Evolutionary conservation across 2,113 vertebrate species (phyloP).

Genomic region (Rousettus leschenaultii): DNA sequence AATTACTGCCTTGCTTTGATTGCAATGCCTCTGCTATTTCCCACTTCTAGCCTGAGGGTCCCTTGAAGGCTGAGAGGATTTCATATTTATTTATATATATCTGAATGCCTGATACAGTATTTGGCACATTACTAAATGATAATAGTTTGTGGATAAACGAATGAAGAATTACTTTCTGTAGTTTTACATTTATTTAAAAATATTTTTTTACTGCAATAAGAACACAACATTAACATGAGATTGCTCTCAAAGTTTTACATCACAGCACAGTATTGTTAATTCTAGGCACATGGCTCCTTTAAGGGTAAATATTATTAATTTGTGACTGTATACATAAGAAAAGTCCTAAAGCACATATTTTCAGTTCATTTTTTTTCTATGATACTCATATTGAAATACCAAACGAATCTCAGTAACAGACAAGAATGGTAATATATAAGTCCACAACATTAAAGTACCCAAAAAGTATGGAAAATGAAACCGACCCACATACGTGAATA

Average conservation of each 20-base stretch:
- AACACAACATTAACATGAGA: not conserved
- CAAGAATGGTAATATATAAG: not conserved
- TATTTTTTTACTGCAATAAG: not conserved
- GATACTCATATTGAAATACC: not conserved
- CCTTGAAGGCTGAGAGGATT: not conserved
- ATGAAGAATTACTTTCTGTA: not conserved
- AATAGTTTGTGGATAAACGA: not conserved
- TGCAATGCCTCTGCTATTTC: not conserved
- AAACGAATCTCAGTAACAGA: not conserved
- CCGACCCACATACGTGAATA: not conserved
- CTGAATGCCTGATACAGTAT: not conserved
- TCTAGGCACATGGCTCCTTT: not conserved
- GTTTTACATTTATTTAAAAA: not conserved
- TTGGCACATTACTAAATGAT: not conserved
- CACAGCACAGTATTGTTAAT: not conserved
- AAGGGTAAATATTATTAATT: not conserved
- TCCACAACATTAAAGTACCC: not conserved
- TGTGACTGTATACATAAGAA: not conserved
- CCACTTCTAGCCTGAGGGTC: not conserved
- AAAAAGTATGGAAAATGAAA: conserved; percentile 5
- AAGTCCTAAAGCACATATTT: not conserved
- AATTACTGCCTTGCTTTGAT: not conserved
- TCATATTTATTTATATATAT: not conserved
- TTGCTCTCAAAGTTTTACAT: not conserved
- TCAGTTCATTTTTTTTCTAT: not conserved